Base-by-base conservation (phyloP, 2,797 vertebrate genomes). In the Falco biarmicus region DNA sequence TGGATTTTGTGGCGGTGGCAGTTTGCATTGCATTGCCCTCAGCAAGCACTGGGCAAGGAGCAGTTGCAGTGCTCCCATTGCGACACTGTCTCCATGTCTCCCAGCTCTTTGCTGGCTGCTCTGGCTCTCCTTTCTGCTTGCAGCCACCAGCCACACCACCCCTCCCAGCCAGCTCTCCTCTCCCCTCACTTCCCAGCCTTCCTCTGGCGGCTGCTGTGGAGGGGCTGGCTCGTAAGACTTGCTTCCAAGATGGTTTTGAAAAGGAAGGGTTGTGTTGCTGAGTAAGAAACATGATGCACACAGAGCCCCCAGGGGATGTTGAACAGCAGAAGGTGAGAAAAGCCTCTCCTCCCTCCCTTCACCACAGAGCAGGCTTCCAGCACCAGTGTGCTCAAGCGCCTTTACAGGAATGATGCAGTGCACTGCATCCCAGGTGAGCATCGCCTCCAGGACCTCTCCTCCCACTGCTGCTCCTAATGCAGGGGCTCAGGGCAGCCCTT, bases 331-430 rank as follows among this genome's bases (percentile, higher is more conserved):
- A 60, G n/a, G 51, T 0, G 25, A 65, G 70, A 75, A 71, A 87
- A 85, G n/a, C 47, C 31, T 80, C 63, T 57, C 56, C 29, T 73
- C 41, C 25, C 20, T 65, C 21, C n/a, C 59, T 32, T 64, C 4
- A 8, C 10, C 64, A n/a, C 20, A n/a, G 53, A 56, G 26, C 0
- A 1, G 24, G 15, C 51, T 77, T 59, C 0, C 0, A 84, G 69
- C n/a, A 69, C 13, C 43, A 29, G 45, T 2, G 24, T 70, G 39
- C 57, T 60, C 45, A 37, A 45, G 31, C 66, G 13, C 54, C 20
- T 32, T 31, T 31, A 12, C 0, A 2, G 69, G 11, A 73, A 56
- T 1, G 2, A 45, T 6, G 37, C 28, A 18, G 24, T 5, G 26
- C 71, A 13, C 31, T 0, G 0, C 48, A 54, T 13, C 25, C 68